Percentiles rank a stretch among this genome's conserved stretches.
Evolutionary conservation across 2,113 vertebrate genomes (phyloP).

Genomic region (Excalfactoria chinensis): DNA sequence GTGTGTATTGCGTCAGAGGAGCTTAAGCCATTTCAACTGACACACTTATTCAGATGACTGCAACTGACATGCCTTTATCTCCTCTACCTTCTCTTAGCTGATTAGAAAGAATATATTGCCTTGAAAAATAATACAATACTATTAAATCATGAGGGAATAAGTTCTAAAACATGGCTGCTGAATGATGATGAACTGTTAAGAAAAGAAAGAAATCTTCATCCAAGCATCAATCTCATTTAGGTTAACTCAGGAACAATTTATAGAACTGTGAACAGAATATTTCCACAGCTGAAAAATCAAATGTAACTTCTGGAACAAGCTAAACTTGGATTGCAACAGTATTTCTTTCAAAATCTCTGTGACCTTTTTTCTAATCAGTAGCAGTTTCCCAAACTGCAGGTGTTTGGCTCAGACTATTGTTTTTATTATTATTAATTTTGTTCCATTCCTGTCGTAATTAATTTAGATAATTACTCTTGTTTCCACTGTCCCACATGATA

Average conservation of each 20-base stretch:
- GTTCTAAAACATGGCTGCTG: background rate
- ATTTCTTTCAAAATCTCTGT: background rate
- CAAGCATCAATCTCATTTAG: background rate
- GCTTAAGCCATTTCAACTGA: rapidly evolving
- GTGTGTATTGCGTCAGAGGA: background rate
- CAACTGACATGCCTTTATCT: background rate
- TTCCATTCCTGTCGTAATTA: background rate
- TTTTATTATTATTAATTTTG: background rate
- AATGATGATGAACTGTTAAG: background rate
- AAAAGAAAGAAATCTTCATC: background rate
- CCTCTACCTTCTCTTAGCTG: background rate
- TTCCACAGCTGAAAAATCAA: background rate
- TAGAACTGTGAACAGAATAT: background rate
- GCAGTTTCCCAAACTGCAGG: background rate
- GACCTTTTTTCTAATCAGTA: background rate
- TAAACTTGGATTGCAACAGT: background rate
- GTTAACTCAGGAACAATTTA: background rate
- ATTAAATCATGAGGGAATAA: background rate
- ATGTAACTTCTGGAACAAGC: background rate
- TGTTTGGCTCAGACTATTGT: background rate
- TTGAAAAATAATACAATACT: background rate
- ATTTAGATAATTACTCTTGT: background rate
- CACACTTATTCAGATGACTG: background rate
- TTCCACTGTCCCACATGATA: background rate
- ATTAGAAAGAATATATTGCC: background rate